Conservation (phyloP, 2,888 invertebrate genomes). For the Scaptomyza caliginosa region DNA sequence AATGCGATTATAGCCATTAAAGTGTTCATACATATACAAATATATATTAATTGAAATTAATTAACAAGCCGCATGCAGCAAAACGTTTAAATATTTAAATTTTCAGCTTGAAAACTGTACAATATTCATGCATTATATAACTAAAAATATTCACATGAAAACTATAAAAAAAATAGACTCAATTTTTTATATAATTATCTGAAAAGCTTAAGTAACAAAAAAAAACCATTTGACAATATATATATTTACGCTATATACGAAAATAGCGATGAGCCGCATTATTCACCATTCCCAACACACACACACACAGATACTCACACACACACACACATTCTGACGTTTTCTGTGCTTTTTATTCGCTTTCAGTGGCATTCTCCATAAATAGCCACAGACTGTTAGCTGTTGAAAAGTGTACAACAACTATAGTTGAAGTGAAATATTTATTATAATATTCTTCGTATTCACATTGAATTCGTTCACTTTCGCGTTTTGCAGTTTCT, state of each 20-base stretch:
- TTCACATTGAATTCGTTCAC: conserved; percentile 36
- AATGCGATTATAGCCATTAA: conserved; percentile 64
- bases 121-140: conserved; percentile 32
- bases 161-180: background rate
- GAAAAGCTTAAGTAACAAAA: background rate
- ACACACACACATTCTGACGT: conserved; percentile 43
- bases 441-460: background rate
- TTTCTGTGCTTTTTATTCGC: conserved; percentile 32
- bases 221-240: conserved; percentile 1
- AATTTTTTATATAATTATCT: conserved; percentile 26
- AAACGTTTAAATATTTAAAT: conserved; percentile 28
- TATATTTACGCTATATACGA: conserved; percentile 63
- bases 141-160: background rate
- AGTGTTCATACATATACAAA: no score
- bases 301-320: conserved; percentile 18
- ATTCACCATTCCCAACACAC: conserved; percentile 49
- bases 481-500: conserved; percentile 23
- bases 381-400: conserved; percentile 67
- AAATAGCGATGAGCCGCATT: conserved; percentile 69
- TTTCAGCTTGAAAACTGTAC: conserved; percentile 16
- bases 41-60: conserved; percentile 70
- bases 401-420: conserved; percentile 37
- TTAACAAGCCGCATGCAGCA: conserved; percentile 49
- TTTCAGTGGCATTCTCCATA: conserved; percentile 71
- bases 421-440: conserved; percentile 25